Evolutionary conservation across 2,888 invertebrate genomes (phyloP), one percentile per base, ranked within the genome.

Genomic region (Chymomyza caudatula): DNA sequence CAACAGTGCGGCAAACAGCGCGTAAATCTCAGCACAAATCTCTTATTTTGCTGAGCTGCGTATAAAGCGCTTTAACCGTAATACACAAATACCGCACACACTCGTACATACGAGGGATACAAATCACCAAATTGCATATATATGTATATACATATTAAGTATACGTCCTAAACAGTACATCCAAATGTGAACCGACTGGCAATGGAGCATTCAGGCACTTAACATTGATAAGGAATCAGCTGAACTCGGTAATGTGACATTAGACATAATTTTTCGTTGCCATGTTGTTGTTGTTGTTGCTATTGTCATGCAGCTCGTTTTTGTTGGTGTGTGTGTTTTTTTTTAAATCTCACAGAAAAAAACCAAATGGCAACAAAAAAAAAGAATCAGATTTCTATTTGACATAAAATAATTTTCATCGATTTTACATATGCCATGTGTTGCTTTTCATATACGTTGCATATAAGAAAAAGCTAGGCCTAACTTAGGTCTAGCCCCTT

Each of bases 321-420:
- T n/a, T n/a, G n/a, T n/a, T n/a, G n/a, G n/a, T n/a, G n/a, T n/a
- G n/a, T n/a, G n/a, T n/a, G n/a, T n/a, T n/a, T n/a, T n/a, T n/a
- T n/a, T n/a, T n/a, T n/a, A n/a, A 54, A 23, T 54, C 15, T 23
- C 29, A 37, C 11, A 2, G n/a, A 25, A 11, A 25, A 53, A n/a
- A 22, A 11, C 15, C 13, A 20, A 52, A 52, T 13, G 13, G 19
- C 52, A 52, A 20, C 5, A 20, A 20, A 22, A 53, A 23, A 53
- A 53, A 29, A 15, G 22, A 13, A 25, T 42, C 66, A 77, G 78
- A 81, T 83, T 81, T 83, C 83, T 83, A 80, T 71, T 67, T 73
- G 76, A 69, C 74, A 80, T 83, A 78, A 81, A 80, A 77, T 69
- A 82, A 81, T 83, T 83, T 77, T 81, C 80, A 83, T 80, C 83